A percentile compares a stretch with the other conserved stretches of the same genome.
phyloP scores from a whole-genome alignment of 2,113 vertebrate genomes.

The Nanger granti region DNA sequence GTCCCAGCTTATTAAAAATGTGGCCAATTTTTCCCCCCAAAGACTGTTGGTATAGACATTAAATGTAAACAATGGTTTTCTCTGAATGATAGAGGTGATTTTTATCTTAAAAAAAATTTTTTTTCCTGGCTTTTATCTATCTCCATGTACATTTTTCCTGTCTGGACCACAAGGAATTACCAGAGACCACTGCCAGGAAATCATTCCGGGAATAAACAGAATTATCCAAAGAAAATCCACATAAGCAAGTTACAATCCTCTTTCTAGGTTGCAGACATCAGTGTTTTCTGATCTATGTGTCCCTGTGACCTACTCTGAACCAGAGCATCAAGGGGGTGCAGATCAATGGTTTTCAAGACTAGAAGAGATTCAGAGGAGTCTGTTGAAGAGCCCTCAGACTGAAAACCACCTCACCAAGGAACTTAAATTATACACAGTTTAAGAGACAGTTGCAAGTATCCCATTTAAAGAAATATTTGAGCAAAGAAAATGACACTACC shows the following conservation, averaged over 20 bases:
- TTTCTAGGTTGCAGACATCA: not conserved
- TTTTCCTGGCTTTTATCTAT: not conserved
- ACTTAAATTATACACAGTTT: not conserved
- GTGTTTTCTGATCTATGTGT: not conserved
- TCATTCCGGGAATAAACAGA: not conserved
- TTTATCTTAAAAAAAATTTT: not conserved
- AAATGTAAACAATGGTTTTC: not conserved
- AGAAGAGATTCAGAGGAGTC: not conserved
- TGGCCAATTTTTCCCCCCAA: not conserved
- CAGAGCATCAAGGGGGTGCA: not conserved
- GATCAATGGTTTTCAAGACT: not conserved
- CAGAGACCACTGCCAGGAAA: not conserved
- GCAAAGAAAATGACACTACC: not conserved
- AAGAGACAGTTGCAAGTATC: not conserved
- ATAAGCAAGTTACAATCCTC: not conserved
- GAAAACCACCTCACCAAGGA: not conserved
- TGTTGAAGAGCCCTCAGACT: not conserved
- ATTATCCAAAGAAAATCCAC: not conserved
- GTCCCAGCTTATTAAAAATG: slow-evolving; percentile 20
- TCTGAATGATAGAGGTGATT: not conserved
- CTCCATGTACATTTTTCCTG: not conserved
- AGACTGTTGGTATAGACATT: not conserved
- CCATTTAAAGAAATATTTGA: not conserved
- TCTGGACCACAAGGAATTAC: not conserved
- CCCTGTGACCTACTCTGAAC: not conserved